Conservation (phyloP, 2,888 invertebrate species). For the Sipha maydis region DNA sequence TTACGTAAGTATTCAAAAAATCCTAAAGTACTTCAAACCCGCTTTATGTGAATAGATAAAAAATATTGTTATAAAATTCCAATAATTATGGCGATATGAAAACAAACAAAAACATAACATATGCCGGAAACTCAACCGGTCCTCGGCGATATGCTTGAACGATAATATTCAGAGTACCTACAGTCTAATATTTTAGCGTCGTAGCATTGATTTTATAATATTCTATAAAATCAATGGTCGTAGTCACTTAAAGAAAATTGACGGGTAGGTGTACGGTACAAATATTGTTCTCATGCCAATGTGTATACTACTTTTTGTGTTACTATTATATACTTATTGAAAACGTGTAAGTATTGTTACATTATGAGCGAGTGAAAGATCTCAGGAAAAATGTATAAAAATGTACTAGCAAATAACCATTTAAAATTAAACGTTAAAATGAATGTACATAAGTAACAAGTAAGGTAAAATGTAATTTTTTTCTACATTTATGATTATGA, state of each 20-base stretch:
- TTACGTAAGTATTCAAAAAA: neutral
- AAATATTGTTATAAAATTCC: neutral
- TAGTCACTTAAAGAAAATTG: neutral
- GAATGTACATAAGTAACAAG: neutral
- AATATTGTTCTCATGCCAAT: conserved; percentile 38
- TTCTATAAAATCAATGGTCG: no score
- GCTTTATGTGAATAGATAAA: neutral
- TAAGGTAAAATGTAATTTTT: neutral
- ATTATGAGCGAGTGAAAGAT: neutral
- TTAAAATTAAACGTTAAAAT: no score
- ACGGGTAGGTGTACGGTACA: neutral
- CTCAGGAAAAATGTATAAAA: neutral
- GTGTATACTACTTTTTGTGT: neutral
- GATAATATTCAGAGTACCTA: neutral
- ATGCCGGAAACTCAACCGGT: conserved; percentile 31
- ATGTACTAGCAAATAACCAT: neutral
- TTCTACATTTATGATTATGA: neutral
- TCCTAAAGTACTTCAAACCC: neutral
- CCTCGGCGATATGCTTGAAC: neutral
- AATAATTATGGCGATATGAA: neutral
- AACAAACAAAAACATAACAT: neutral
- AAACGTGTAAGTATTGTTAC: neutral
- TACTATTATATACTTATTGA: neutral
- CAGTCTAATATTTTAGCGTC: neutral
- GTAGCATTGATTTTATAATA: no score